Evolutionary conservation across 2,797 vertebrate species (phyloP), one percentile per base, ranked within the genome.

Genomic region (Eulemur rubriventer): DNA sequence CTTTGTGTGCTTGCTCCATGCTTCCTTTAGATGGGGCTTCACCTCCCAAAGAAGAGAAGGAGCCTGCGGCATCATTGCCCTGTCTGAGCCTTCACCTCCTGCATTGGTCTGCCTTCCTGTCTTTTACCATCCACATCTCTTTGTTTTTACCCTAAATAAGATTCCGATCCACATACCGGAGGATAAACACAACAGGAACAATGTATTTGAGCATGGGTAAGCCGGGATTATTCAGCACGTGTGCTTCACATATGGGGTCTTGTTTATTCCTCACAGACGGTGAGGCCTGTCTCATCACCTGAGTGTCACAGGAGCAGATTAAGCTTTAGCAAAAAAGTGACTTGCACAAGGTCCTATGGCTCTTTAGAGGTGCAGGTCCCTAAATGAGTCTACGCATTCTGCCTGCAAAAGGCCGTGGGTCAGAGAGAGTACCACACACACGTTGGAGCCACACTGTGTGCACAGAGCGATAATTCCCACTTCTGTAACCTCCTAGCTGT

Each of bases 371-470:
- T 1, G 1, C 7, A 9, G 30, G 17, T 81, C 38, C 6, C 38
- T 75, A 9, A 46, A 6, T 0, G 1, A 57, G 48, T 16, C 1
- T 1, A 9, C 43, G 30, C 0, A 0, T 20, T 65, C 13, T 4
- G 8, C 61, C 20, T 10, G 12, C 3, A 30, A 41, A 12, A 35
- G 43, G 65, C 28, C 12, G 2, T 28, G 18, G 13, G 4, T 43
- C 7, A 3, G 0, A 7, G 17, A 6, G 30, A 24, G 22, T 13
- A 76, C n/a, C 0, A 4, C 30, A 0, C 0, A 18, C 5, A 2
- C 0, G 0, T 22, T 4, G 26, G 20, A 46, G 55, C 33, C 4
- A 1, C 1, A 0, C 30, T 7, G 16, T 1, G 1, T 4, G 2
- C 6, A 2, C 16, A 52, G 67, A 63, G 67, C 35, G 2, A 6